Percentiles rank a stretch among this genome's conserved stretches.
Conservation (phyloP, 1,140 invertebrate species). For the Oppia nitens region DNA sequence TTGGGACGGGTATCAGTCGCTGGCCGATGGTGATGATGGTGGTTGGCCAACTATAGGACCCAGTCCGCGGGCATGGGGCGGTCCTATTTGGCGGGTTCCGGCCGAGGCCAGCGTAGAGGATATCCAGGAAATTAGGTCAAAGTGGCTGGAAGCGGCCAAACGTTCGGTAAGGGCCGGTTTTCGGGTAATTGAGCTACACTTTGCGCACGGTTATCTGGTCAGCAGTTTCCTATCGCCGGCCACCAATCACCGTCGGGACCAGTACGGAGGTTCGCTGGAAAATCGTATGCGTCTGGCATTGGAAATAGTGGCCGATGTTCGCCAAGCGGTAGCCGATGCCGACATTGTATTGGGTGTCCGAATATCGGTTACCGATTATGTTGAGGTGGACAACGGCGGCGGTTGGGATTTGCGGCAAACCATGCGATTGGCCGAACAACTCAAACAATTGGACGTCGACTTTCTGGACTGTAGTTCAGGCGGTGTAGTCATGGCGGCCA, state of each 20-base stretch:
- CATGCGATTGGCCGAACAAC: not conserved
- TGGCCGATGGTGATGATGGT: too few species aligned
- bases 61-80: too few species aligned
- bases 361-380: not conserved
- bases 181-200: constrained; percentile 18
- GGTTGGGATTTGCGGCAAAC: not conserved
- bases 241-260: constrained; percentile 22
- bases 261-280: too few species aligned
- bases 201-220: constrained; percentile 23
- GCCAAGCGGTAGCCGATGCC: not conserved
- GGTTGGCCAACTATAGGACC: too few species aligned
- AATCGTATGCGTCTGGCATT: constrained; percentile 16
- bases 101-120: not conserved
- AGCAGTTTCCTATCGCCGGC: constrained; percentile 22
- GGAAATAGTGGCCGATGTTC: not conserved
- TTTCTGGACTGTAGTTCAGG: not conserved
- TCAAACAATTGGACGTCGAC: not conserved
- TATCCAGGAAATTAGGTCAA: not conserved
- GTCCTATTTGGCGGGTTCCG: not conserved
- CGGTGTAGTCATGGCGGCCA: not conserved
- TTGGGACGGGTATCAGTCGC: too few species aligned
- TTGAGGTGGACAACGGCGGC: not conserved
- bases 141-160: not conserved
- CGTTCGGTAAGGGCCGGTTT: not conserved
- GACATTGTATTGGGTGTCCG: not conserved